Conservation (phyloP, 2,888 invertebrate genomes). For the Dynastes tityus region DNA sequence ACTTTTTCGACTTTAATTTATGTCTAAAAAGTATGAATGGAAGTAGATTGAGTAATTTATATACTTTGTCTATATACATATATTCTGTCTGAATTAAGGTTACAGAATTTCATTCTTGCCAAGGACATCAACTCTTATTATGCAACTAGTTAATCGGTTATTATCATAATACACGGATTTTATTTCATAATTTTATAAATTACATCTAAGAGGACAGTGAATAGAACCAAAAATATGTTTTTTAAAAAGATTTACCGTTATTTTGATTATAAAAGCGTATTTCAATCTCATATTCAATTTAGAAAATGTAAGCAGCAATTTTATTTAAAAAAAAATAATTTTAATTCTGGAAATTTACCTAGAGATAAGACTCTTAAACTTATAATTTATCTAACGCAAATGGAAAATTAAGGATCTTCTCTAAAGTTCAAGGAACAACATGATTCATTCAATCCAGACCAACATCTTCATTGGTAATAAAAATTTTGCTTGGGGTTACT, state of each 20-base stretch:
- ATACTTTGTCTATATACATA: neutral
- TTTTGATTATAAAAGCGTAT: neutral
- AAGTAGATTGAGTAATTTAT: neutral
- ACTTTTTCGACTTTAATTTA: neutral
- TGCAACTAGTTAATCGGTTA: conserved; percentile 25
- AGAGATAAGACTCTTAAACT: no score
- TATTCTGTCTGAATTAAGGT: conserved; percentile 31
- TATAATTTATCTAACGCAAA: no score
- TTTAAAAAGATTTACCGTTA: neutral
- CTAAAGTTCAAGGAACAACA: no score
- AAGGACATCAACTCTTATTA: conserved; percentile 37
- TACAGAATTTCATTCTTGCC: conserved; percentile 28
- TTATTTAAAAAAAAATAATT: no score
- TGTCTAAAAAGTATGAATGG: conserved; percentile 9
- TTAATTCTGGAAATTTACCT: no score
- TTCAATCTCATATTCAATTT: neutral
- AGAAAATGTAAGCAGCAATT: no score
- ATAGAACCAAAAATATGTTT: neutral
- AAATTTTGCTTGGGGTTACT: no score
- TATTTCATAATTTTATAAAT: conserved; percentile 30
- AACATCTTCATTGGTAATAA: no score
- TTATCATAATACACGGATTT: conserved; percentile 23
- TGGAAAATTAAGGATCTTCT: no score
- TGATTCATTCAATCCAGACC: no score
- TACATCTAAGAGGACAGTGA: neutral